A percentile compares a stretch with the other conserved stretches of the same genome.
phyloP scores from a whole-genome alignment of 2,113 vertebrate species.

The Andinoacara biseriatus region DNA sequence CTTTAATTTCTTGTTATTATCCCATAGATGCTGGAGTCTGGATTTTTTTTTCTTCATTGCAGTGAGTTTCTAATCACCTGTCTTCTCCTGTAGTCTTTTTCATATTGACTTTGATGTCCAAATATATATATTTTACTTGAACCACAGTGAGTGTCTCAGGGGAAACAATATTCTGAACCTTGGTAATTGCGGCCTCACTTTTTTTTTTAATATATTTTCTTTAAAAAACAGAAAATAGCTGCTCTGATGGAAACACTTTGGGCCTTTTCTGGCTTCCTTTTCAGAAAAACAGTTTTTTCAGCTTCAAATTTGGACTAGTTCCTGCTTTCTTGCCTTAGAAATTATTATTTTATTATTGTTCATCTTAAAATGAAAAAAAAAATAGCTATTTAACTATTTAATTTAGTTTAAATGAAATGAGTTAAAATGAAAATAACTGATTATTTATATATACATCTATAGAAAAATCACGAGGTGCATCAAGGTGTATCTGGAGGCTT shows the following conservation, averaged over 20 bases:
- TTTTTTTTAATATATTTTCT: too few species aligned
- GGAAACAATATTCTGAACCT: too few species aligned
- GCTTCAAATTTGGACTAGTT: neutral
- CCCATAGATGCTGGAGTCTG: neutral
- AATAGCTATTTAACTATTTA: too few species aligned
- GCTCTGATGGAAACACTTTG: neutral
- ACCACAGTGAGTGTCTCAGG: neutral
- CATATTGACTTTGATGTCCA: neutral
- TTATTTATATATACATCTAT: neutral
- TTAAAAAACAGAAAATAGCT: neutral
- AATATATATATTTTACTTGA: neutral
- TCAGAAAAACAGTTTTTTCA: too few species aligned
- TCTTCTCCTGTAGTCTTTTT: neutral
- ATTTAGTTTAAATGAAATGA: too few species aligned
- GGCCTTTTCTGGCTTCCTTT: neutral
- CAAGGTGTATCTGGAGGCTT: neutral
- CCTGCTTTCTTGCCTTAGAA: neutral
- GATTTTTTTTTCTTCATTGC: too few species aligned
- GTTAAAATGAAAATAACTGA: neutral
- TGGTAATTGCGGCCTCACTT: too few species aligned
- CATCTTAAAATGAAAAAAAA: neutral
- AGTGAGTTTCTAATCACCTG: too few species aligned
- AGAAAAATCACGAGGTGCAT: neutral
- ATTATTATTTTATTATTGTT: neutral
- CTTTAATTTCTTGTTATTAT: neutral